phyloP scores from a whole-genome alignment of 2,113 vertebrate genomes.

The Rhinoptilus africanus region DNA sequence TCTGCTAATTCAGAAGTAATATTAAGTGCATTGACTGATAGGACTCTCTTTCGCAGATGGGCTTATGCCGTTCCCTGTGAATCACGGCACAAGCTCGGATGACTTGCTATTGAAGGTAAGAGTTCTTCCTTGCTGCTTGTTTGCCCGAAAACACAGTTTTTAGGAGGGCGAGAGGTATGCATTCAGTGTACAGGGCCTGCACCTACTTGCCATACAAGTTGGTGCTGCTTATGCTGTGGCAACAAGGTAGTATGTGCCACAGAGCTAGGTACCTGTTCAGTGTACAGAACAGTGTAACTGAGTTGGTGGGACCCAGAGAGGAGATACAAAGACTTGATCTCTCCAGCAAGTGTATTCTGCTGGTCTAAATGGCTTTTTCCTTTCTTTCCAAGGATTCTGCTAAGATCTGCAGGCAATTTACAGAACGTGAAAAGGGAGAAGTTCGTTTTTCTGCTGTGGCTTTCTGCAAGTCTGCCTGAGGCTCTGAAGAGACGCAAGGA shows the following conservation, averaged over 20 bases:
- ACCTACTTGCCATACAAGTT: neutral
- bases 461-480: conserved; percentile 83
- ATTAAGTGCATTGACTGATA: neutral
- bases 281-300: neutral
- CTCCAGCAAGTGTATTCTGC: neutral
- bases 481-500: neutral
- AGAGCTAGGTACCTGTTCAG: neutral
- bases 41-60: conserved; percentile 79
- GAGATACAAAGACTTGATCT: neutral
- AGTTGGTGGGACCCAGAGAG: neutral
- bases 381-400: conserved; percentile 81
- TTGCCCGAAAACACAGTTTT: neutral
- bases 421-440: conserved; percentile 89
- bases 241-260: neutral
- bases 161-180: neutral
- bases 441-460: conserved; percentile 95
- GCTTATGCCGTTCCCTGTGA: conserved; percentile 84
- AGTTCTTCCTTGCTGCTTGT: neutral
- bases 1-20: neutral
- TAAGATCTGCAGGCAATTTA: conserved; percentile 89
- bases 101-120: conserved; percentile 83
- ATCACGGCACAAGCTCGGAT: conserved; percentile 84
- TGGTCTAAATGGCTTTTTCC: neutral
- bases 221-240: neutral
- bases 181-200: neutral